Evolutionary conservation across 2,797 vertebrate species (phyloP).

Genomic region (Leptatherina wallacei): DNA sequence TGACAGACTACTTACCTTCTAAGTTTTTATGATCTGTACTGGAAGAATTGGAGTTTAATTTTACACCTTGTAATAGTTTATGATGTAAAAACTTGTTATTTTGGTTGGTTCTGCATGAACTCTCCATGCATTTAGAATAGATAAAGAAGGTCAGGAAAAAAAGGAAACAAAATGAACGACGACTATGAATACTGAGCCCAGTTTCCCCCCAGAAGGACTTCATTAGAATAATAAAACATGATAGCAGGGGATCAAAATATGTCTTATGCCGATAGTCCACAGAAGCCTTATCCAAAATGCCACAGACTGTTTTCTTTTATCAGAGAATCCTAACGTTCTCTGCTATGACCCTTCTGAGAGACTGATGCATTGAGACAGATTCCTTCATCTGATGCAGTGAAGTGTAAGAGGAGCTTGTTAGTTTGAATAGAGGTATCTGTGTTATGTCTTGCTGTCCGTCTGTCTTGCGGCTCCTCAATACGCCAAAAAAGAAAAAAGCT

Average conservation of each 20-base stretch:
- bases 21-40: neutral
- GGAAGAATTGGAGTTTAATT: neutral
- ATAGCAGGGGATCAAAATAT: neutral
- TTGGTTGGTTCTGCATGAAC: neutral
- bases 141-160: neutral
- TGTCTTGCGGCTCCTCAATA: neutral
- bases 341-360: conserved; percentile 24
- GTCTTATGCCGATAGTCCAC: neutral
- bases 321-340: neutral
- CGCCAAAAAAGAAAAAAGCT: neutral
- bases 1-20: neutral
- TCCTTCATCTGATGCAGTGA: conserved; percentile 42
- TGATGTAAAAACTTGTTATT: neutral
- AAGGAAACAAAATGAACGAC: neutral
- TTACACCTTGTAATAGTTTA: neutral
- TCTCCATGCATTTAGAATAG: neutral
- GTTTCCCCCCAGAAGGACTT: neutral
- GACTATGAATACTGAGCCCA: neutral
- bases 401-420: conserved; percentile 45
- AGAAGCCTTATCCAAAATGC: neutral
- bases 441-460: conserved; percentile 17
- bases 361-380: conserved; percentile 48
- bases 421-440: conserved; percentile 43
- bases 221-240: neutral
- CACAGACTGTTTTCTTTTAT: conserved; percentile 18